Evolutionary conservation across 2,113 vertebrate species (phyloP).

Genomic region (Callipepla californica): DNA sequence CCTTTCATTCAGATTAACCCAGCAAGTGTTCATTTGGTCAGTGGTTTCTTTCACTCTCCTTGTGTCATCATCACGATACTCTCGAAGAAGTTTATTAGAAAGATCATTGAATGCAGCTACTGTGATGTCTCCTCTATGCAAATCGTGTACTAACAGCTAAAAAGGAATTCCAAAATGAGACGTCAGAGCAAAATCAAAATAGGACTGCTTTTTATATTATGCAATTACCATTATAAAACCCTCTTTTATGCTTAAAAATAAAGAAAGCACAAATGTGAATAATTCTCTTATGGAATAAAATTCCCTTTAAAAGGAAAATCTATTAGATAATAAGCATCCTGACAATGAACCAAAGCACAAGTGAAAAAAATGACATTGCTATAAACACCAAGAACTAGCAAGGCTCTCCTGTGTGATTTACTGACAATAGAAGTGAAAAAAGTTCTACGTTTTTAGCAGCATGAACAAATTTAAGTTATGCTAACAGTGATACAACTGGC

Average conservation of each 20-base stretch:
- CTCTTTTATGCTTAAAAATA: not conserved
- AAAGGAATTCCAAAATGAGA: conserved; percentile 26
- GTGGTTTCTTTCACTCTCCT: conserved; percentile 91
- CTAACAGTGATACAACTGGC: not conserved
- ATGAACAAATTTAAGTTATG: not conserved
- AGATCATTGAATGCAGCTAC: conserved; percentile 89
- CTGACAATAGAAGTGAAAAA: not conserved
- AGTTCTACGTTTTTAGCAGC: not conserved
- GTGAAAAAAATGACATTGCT: not conserved
- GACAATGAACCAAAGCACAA: not conserved
- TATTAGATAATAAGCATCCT: not conserved
- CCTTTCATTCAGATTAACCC: conserved; percentile 91
- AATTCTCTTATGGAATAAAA: not conserved
- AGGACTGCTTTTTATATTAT: not conserved
- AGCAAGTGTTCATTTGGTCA: conserved; percentile 85
- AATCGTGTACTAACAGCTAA: conserved; percentile 88
- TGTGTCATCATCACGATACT: conserved; percentile 91
- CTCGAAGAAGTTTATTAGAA: conserved; percentile 88
- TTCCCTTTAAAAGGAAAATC: not conserved
- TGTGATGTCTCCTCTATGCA: conserved; percentile 85
- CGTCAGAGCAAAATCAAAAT: not conserved
- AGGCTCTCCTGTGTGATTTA: not conserved
- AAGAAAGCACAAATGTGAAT: not conserved
- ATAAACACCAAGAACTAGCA: not conserved
- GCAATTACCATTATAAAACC: not conserved